Base-by-base conservation (phyloP, 2,888 invertebrate genomes). In the Nephrotoma flavescens region DNA sequence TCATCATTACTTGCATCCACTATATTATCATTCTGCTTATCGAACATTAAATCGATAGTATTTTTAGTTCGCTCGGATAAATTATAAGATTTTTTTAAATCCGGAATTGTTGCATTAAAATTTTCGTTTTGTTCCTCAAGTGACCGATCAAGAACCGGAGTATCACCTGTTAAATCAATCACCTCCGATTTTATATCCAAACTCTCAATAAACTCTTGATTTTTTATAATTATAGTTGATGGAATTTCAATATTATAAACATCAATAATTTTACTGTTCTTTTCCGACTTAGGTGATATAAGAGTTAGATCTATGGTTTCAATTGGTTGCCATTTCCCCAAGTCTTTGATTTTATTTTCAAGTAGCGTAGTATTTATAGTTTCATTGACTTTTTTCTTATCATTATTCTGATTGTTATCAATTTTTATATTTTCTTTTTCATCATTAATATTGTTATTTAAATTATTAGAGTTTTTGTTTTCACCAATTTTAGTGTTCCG, bases 251-350 rank as follows among this genome's bases (percentile, higher is more conserved):
- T 87, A 45, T 89, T 87, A 0, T 90, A 90, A 44, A 91, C 88
- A 89, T 91, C 91, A 57, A 90, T 90, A 19, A 90, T 89, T 87
- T 91, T 86, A 86, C 12, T 52, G 52, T 86, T 45, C 9, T 44
- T 85, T 6, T 71, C 71, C 9, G 71, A 9, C 31, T 31, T 71
- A 42, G 84, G 84, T 12, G 42, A 91, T 0, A 91, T 91, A 12
- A 91, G 90, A 4, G 91, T 90, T 86, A 92, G 89, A 89, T 92
- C 91, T 42, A 91, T 91, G 2, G 90, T 91, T 52, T 91, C 91
- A 47, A 91, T 90, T 19, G 89, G 90, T 19, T 87, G 89, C 11
- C 90, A 88, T 47, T 89, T 52, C 4, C 42, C 42, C 15, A 87
- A 45, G 52, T 88, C 87, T 86, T 88, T 88, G 4, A 88, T 88